Base-by-base conservation (phyloP, 2,113 vertebrate genomes). In the Rutilus rutilus region DNA sequence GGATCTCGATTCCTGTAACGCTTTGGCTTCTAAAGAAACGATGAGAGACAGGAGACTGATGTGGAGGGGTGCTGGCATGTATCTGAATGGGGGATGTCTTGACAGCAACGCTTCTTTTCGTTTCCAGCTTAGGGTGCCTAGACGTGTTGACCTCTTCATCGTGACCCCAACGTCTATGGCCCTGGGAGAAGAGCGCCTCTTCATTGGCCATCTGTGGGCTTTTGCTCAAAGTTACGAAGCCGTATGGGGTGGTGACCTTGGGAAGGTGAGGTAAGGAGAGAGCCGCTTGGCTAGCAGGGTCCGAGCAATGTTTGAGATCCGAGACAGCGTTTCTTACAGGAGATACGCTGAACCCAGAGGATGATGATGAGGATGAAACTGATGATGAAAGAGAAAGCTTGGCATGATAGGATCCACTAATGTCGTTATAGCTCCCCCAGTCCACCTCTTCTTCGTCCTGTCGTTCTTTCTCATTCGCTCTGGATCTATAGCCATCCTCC, bases 121-220 rank as follows among this genome's bases (percentile, higher is more conserved):
- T 21, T 47, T 86, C 82, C 45, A 69, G 25, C 30, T 62, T 87
- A 77, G 87, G 52, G 30, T 82, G 5, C 47, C 11, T 62, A 59
- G 52, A 75, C 6, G 11, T 0, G 57, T 39, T 12, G 8, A 69
- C 25, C 23, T 90, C 90, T 60, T 89, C 47, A 0, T 90, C 89
- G 27, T 59, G 89, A 62, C 86, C 87, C 4, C 60, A 87, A 12
- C 89, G 89, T 1, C 67, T 88, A 39, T 90, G 84, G 64, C 62
- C 91, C 77, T 91, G 92, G 84, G 92, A 95, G 85, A 96, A 95
- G 15, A 96, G 88, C 0, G 86, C 93, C 92, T 96, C 96, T 69
- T 97, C 94, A 0, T 80, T 82, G 10, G 88, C 93, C 91, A 96
- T 94, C 85, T 95, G 95, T 0, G 95, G 95, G 79, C 94, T 97